phyloP scores from a whole-genome alignment of 2,888 invertebrate species.

The Scrobipalpa atriplicella region DNA sequence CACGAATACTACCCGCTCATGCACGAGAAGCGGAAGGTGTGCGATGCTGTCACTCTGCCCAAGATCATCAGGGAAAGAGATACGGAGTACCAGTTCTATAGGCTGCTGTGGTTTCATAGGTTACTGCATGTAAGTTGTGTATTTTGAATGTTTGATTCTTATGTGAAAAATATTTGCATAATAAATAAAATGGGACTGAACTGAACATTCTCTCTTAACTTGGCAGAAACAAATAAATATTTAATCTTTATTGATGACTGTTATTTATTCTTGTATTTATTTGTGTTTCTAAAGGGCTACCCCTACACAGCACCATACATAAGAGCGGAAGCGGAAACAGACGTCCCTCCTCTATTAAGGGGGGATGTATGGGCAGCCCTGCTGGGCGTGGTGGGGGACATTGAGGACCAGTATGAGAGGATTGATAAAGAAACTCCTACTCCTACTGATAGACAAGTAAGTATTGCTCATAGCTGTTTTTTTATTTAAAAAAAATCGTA shows the following conservation, averaged over 20 bases:
- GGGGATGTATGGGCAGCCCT: conserved; percentile 96
- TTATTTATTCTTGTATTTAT: too few species aligned
- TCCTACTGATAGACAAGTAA: conserved; percentile 95
- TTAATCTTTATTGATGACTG: too few species aligned
- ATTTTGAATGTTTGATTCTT: too few species aligned
- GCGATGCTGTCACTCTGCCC: conserved; percentile 91
- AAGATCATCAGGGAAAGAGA: conserved; percentile 95
- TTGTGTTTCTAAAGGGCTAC: conserved; percentile 84
- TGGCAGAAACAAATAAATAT: too few species aligned
- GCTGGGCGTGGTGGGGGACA: conserved; percentile 91
- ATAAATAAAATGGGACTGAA: too few species aligned
- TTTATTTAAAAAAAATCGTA: not conserved
- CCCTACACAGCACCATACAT: conserved; percentile 93
- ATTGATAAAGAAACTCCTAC: conserved; percentile 98
- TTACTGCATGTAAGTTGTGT: conserved; percentile 89
- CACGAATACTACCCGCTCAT: not conserved
- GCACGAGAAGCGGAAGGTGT: conserved; percentile 51
- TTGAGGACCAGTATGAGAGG: conserved; percentile 88
- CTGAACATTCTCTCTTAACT: too few species aligned
- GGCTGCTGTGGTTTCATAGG: conserved; percentile 92
- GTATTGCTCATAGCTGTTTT: conserved; percentile 14
- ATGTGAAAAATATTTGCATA: too few species aligned
- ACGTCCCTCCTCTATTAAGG: conserved; percentile 95
- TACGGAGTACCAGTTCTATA: conserved; percentile 97
- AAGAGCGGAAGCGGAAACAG: conserved; percentile 91